Evolutionary conservation across 2,797 vertebrate genomes (phyloP).

Genomic region (Tarsius wallacei): DNA sequence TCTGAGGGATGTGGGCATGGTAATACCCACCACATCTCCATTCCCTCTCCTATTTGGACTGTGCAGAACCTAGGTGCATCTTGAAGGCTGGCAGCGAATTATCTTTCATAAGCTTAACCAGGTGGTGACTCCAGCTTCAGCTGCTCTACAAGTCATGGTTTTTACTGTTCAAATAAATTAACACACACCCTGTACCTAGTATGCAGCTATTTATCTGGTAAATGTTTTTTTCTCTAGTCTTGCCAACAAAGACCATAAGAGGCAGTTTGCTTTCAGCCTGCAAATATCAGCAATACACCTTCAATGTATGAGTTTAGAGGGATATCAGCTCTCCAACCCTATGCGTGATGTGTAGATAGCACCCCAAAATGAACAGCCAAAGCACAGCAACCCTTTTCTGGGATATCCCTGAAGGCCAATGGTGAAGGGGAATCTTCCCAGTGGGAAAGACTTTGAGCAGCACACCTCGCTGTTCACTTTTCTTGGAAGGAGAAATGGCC

Average conservation of each 20-base stretch:
- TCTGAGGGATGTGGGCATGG: background rate
- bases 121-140: background rate
- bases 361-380: background rate
- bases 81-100: background rate
- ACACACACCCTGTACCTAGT: background rate
- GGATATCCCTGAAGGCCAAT: background rate
- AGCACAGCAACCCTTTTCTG: background rate
- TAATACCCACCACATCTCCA: background rate
- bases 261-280: background rate
- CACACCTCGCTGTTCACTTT: background rate
- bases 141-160: slow-evolving; percentile 13
- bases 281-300: background rate
- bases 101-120: background rate
- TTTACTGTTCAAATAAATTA: slow-evolving; percentile 29
- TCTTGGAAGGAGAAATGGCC: background rate
- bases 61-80: background rate
- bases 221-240: background rate
- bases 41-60: background rate
- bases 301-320: background rate
- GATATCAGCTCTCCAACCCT: background rate
- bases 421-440: background rate
- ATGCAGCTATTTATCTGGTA: slow-evolving; percentile 31
- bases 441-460: background rate
- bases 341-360: rapidly evolving
- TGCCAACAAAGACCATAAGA: background rate